These are phyloP conservation scores for Zaprionus bogoriensis DNA, from an alignment of 2,888 invertebrate genomes.

Conservation along the genomic window DNA sequence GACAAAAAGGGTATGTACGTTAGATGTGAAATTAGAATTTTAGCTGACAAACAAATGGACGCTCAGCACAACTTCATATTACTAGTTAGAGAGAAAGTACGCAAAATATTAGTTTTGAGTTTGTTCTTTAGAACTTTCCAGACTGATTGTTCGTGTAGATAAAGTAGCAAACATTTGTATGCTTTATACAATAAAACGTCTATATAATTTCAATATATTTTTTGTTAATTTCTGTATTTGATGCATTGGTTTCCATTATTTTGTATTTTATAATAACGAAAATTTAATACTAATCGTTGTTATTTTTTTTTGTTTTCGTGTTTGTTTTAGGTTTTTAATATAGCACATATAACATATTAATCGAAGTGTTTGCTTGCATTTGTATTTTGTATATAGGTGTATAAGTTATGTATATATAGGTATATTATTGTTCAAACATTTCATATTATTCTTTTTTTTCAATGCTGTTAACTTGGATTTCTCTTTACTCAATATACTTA, in stretches of 20 bases:
- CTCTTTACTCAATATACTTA: constrained; percentile 46
- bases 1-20: constrained; percentile 2
- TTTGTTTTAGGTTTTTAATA: constrained; percentile 16
- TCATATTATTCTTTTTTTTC: constrained; percentile 18
- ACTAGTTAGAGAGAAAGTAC: constrained; percentile 37
- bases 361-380: constrained; percentile 45
- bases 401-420: constrained; percentile 41
- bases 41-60: not conserved
- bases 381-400: constrained; percentile 47
- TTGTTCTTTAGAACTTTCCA: constrained; percentile 63
- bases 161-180: constrained; percentile 74
- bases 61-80: not conserved
- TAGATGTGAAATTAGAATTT: constrained; percentile 22
- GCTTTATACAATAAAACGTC: constrained; percentile 79
- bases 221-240: constrained; percentile 47
- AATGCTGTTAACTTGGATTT: constrained; percentile 3
- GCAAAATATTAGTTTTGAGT: constrained; percentile 53
- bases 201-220: constrained; percentile 72
- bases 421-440: constrained; percentile 37
- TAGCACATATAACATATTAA: constrained; percentile 54
- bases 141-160: constrained; percentile 51
- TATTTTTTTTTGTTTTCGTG: constrained; percentile 13
- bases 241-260: constrained; percentile 37
- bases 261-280: constrained; percentile 50
- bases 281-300: constrained; percentile 53